phyloP scores from a whole-genome alignment of 2,797 vertebrate genomes.

The Morelia viridis region DNA sequence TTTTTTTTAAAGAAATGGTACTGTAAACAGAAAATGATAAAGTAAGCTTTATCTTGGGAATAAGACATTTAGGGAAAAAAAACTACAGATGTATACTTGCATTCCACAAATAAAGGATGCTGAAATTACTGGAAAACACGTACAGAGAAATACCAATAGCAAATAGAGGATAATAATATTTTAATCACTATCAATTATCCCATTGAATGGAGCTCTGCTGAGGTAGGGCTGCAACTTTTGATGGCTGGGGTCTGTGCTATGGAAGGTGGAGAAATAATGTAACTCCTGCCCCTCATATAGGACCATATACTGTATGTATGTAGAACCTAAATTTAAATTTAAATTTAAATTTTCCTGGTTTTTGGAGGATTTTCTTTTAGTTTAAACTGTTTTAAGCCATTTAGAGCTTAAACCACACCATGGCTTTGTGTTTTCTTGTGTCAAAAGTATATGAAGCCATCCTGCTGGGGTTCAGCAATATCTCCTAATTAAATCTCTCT shows the following conservation, averaged over 20 bases:
- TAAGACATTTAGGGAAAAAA: constrained; percentile 29
- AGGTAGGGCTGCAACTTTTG: too few relatives aligned
- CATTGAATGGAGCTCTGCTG: background rate
- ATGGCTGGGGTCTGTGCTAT: too few relatives aligned
- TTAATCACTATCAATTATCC: background rate
- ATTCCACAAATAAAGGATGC: background rate
- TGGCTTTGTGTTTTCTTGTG: too few relatives aligned
- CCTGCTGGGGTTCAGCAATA: background rate
- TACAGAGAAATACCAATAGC: background rate
- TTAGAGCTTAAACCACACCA: too few relatives aligned
- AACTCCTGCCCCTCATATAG: too few relatives aligned
- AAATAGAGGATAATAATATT: background rate
- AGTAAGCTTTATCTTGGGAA: constrained; percentile 24
- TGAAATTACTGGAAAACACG: constrained; percentile 13
- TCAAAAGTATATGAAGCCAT: too few relatives aligned
- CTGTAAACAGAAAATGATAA: constrained; percentile 44
- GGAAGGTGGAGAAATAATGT: too few relatives aligned
- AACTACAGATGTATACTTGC: background rate
- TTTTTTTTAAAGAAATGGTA: constrained; percentile 6
- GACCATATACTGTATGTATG: too few relatives aligned
- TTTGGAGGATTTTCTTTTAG: too few relatives aligned
- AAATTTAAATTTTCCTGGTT: too few relatives aligned
- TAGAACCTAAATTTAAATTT: too few relatives aligned
- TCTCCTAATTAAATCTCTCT: background rate
- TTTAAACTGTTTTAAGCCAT: too few relatives aligned